Percentiles rank a stretch among this genome's conserved stretches.
These are phyloP conservation scores for Leptopilina drosophilae DNA, from an alignment of 2,888 invertebrate genomes.

Conservation along the genomic window DNA sequence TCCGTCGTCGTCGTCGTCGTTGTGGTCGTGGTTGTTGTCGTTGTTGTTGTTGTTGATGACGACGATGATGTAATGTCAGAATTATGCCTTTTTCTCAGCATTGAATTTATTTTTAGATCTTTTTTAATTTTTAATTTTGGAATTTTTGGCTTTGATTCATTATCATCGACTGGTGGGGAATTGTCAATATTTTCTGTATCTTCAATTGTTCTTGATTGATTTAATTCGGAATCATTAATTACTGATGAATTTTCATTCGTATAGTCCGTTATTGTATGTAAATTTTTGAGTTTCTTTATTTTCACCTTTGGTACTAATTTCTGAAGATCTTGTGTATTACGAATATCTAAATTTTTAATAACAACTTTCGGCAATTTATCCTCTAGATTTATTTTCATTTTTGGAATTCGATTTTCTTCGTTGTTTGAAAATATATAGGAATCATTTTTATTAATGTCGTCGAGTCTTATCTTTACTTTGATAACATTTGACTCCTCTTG, in stretches of 20 bases:
- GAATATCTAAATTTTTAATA: slow-evolving; percentile 55
- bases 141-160: slow-evolving; percentile 55
- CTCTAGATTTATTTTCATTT: slow-evolving; percentile 69
- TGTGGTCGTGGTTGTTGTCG: too few relatives aligned
- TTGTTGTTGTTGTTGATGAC: too few relatives aligned
- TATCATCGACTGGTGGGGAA: slow-evolving; percentile 32
- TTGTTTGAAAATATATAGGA: slow-evolving; percentile 44
- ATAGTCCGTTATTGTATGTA: slow-evolving; percentile 28
- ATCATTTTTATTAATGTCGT: slow-evolving; percentile 51
- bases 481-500: slow-evolving; percentile 55
- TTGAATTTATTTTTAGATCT: slow-evolving; percentile 47
- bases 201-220: slow-evolving; percentile 13
- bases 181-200: slow-evolving; percentile 3
- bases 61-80: slow-evolving; percentile 44
- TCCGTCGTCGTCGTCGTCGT: slow-evolving; percentile 16
- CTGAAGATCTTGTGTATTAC: slow-evolving; percentile 48
- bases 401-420: slow-evolving; percentile 61
- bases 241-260: not conserved
- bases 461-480: slow-evolving; percentile 47
- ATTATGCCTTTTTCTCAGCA: slow-evolving; percentile 49
- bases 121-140: slow-evolving; percentile 65
- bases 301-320: slow-evolving; percentile 68
- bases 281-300: slow-evolving; percentile 63
- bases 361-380: slow-evolving; percentile 64
- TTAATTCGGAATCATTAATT: not conserved